Evolutionary conservation across 2,113 vertebrate genomes (phyloP), one percentile per base, ranked within the genome.

Genomic region (Lepisosteus osseus): DNA sequence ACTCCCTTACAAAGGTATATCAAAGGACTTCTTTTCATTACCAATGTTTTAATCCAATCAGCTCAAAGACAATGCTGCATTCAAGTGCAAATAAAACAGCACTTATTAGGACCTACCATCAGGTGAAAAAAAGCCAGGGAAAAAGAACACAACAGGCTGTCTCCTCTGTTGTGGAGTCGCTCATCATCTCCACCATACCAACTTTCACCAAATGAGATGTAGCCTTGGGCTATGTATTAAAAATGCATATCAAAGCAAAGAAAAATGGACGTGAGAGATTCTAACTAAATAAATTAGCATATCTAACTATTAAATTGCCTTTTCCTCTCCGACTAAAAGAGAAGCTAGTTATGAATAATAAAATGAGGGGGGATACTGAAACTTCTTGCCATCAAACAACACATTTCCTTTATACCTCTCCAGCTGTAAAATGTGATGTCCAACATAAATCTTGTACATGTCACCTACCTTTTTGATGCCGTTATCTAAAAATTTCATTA

Each of bases 241-340:
- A 97, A 97, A 97, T 97, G 94, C 95, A 97, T 95, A 96, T 96
- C 94, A 97, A 97, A 96, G 94, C 93, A 95, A 95, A 94, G 91
- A 93, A 94, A 94, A 95, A 92, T 91, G 93, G 94, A 95, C 90
- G 89, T 90, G 90, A 88, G 87, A 94, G 86, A 92, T 86, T 92
- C 89, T 92, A 93, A 94, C 89, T 93, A 94, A 90, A 91, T 91
- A 90, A 91, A 91, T 92, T 90, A 87, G 82, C 88, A 94, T 93
- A 94, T 94, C 94, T 87, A 89, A 90, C 88, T 89, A 89, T 89
- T 74, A 88, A 76, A 85, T 76, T 76, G 73, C 80, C 76, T 83
- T 79, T 76, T 80, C 73, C 67, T 80, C 65, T 78, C 78, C 70
- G 76, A 74, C 75, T 72, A 79, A 78, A 80, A 71, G 72, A 76